Conservation (phyloP, 1,140 invertebrate genomes). For the Schlechtendalia chinensis region DNA sequence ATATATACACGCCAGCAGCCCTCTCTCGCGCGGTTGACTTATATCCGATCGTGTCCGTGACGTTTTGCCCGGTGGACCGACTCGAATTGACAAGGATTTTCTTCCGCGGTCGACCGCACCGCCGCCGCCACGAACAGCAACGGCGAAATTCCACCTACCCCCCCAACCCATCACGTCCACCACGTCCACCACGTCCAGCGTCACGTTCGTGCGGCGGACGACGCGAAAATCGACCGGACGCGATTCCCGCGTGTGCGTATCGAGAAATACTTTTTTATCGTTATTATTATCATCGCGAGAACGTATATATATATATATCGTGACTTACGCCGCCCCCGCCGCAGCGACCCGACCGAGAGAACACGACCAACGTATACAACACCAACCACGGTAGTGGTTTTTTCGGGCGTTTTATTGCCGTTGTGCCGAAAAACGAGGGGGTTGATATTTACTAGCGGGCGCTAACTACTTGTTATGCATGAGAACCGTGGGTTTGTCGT, state of each 20-base stretch:
- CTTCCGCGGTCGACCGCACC: conserved; percentile 29
- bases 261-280: background rate
- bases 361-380: background rate
- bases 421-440: background rate
- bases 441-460: conserved; percentile 35
- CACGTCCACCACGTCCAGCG: no score
- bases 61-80: conserved; percentile 37
- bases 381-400: background rate
- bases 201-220: no score
- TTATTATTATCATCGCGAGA: background rate
- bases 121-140: no score
- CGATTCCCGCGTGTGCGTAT: background rate
- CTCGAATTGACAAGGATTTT: conserved; percentile 42
- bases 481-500: conserved; percentile 9
- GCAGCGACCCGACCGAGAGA: background rate
- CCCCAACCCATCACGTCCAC: no score
- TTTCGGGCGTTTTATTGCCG: conserved; percentile 41
- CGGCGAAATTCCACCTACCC: background rate
- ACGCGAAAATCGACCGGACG: conserved; percentile 24
- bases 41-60: conserved; percentile 41
- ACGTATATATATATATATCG: background rate
- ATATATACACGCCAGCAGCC: background rate
- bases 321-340: background rate
- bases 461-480: conserved; percentile 49
- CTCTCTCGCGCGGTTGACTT: background rate